Percentiles rank a stretch among this genome's conserved stretches.
phyloP scores from a whole-genome alignment of 2,888 invertebrate species.

The Microplitis manilae region DNA sequence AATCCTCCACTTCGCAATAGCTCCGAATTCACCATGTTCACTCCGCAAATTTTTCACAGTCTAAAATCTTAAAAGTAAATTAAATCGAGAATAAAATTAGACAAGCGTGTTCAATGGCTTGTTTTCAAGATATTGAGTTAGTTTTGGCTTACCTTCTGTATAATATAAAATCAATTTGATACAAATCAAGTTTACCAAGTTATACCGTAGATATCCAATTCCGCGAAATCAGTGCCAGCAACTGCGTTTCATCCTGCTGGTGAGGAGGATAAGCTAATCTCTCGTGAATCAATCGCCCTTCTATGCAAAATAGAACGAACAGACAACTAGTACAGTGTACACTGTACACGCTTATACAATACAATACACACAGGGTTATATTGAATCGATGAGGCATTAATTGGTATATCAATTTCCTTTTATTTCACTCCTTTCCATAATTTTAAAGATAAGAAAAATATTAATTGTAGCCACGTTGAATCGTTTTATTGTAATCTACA shows the following conservation, averaged over 20 bases:
- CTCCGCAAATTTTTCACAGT: too few species aligned
- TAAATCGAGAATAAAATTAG: not conserved
- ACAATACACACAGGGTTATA: constrained; percentile 6
- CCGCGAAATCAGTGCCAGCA: constrained; percentile 28
- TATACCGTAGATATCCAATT: constrained; percentile 41
- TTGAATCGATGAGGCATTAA: not conserved
- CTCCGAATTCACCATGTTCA: too few species aligned
- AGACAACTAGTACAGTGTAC: not conserved
- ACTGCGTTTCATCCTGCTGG: constrained; percentile 9
- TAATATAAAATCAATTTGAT: constrained; percentile 31
- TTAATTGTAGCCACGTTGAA: not conserved
- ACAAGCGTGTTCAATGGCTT: not conserved
- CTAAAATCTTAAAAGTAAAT: not conserved
- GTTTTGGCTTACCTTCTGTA: not conserved
- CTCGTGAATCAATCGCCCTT: constrained; percentile 25
- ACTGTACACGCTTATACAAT: not conserved
- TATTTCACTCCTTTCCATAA: not conserved
- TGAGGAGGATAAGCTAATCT: constrained; percentile 17
- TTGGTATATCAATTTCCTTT: not conserved
- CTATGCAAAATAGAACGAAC: constrained; percentile 3
- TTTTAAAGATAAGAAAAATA: not conserved
- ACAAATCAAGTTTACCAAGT: constrained; percentile 35
- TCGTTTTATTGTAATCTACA: not conserved
- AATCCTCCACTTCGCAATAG: too few species aligned
- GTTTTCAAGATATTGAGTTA: constrained; percentile 22